phyloP scores from a whole-genome alignment of 2,888 invertebrate species.

The Catocala sponsa region DNA sequence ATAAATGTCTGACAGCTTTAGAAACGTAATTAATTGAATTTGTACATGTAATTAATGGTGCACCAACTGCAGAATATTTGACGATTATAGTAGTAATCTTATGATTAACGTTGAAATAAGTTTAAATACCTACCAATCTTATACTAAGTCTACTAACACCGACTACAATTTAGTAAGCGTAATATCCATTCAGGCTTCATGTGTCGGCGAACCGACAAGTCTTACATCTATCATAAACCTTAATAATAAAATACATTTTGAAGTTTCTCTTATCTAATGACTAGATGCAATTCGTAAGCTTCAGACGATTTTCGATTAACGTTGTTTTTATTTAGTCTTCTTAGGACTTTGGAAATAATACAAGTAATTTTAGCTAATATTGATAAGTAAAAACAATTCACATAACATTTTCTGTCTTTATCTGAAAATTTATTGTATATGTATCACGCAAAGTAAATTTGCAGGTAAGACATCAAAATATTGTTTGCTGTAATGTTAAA shows the following conservation, averaged over 20 bases:
- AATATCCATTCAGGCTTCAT: conserved; percentile 76
- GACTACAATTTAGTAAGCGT: conserved; percentile 78
- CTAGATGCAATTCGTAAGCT: conserved; percentile 66
- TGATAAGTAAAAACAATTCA: no score
- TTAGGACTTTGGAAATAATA: conserved; percentile 16
- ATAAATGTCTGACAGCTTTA: neutral
- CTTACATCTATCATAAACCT: conserved; percentile 46
- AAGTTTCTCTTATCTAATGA: conserved; percentile 53
- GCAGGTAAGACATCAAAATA: neutral
- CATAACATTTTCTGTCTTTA: no score
- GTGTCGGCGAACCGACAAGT: conserved; percentile 54
- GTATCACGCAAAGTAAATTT: neutral
- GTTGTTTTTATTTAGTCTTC: conserved; percentile 46
- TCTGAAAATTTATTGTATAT: no score
- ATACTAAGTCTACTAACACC: conserved; percentile 46
- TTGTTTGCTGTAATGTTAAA: neutral
- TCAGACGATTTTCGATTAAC: conserved; percentile 64
- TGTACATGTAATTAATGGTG: neutral
- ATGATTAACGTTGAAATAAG: neutral
- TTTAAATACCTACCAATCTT: conserved; percentile 5
- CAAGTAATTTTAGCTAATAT: conserved; percentile 15
- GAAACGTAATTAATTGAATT: neutral
- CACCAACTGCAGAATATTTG: neutral
- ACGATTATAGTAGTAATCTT: neutral
- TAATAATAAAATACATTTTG: conserved; percentile 36